These are phyloP conservation scores for Corapipo altera DNA, from an alignment of 2,113 vertebrate genomes.

Conservation along the genomic window DNA sequence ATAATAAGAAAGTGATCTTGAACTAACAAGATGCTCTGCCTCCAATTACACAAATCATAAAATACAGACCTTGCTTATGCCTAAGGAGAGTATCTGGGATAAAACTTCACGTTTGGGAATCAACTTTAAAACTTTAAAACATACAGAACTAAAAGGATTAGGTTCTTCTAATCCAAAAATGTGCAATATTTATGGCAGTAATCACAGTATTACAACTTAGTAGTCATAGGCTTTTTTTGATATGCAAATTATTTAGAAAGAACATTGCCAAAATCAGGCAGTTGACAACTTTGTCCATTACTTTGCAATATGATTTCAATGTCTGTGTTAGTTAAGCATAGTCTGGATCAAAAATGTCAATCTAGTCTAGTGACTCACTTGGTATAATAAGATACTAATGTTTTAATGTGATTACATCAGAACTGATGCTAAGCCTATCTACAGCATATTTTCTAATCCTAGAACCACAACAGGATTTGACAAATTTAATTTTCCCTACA, in stretches of 20 bases:
- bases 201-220: neutral
- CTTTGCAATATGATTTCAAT: neutral
- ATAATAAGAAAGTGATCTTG: constrained; percentile 40
- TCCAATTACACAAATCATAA: constrained; percentile 41
- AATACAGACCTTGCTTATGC: neutral
- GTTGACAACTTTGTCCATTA: neutral
- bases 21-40: constrained; percentile 38
- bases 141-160: neutral
- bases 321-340: neutral
- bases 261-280: neutral
- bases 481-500: constrained; percentile 12
- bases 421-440: neutral
- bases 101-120: neutral
- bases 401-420: neutral
- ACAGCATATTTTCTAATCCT: neutral
- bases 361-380: neutral
- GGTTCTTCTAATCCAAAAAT: constrained; percentile 4
- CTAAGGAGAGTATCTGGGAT: neutral
- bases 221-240: neutral
- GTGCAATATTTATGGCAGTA: constrained; percentile 10
- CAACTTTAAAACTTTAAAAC: constrained; percentile 27
- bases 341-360: neutral
- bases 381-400: neutral
- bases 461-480: constrained; percentile 7
- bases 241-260: neutral